phyloP scores from a whole-genome alignment of 1,140 invertebrate genomes.

The Rhagoletis pomonella region DNA sequence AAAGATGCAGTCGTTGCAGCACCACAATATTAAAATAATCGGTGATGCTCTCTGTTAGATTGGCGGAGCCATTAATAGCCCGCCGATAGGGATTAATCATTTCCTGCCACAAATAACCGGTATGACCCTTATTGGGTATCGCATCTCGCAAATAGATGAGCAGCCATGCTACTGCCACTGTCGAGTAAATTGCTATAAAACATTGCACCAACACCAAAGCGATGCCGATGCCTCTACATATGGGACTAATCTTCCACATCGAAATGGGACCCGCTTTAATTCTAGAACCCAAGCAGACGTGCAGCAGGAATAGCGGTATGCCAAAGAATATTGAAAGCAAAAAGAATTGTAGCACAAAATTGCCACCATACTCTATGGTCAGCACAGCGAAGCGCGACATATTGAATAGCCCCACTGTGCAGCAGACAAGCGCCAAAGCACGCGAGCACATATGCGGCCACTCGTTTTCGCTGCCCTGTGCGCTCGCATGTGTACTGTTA shows the following conservation, averaged over 20 bases:
- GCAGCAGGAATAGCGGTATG: constrained; percentile 89
- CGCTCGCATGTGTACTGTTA: constrained; percentile 22
- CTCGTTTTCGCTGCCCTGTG: constrained; percentile 63
- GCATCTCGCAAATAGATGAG: constrained; percentile 92
- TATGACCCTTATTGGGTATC: constrained; percentile 87
- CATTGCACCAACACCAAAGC: constrained; percentile 86
- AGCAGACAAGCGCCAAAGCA: constrained; percentile 86
- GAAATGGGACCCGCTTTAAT: constrained; percentile 89
- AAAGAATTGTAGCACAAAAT: constrained; percentile 92
- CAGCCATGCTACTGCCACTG: constrained; percentile 91
- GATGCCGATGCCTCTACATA: constrained; percentile 92
- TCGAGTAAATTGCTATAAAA: constrained; percentile 89
- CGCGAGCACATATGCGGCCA: constrained; percentile 90
- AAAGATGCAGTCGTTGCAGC: constrained; percentile 81
- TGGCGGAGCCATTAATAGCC: constrained; percentile 73
- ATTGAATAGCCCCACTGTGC: constrained; percentile 90
- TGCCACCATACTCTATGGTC: constrained; percentile 90
- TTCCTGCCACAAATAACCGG: constrained; percentile 86
- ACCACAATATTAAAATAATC: constrained; percentile 90
- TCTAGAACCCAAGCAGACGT: constrained; percentile 89
- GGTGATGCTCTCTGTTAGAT: constrained; percentile 85
- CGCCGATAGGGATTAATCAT: constrained; percentile 66
- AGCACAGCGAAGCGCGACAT: constrained; percentile 91
- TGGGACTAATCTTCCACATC: constrained; percentile 94
- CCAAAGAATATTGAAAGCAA: constrained; percentile 88